These are phyloP conservation scores for Heterodera carotae DNA, from an alignment of 1,140 invertebrate genomes.

Conservation along the genomic window DNA sequence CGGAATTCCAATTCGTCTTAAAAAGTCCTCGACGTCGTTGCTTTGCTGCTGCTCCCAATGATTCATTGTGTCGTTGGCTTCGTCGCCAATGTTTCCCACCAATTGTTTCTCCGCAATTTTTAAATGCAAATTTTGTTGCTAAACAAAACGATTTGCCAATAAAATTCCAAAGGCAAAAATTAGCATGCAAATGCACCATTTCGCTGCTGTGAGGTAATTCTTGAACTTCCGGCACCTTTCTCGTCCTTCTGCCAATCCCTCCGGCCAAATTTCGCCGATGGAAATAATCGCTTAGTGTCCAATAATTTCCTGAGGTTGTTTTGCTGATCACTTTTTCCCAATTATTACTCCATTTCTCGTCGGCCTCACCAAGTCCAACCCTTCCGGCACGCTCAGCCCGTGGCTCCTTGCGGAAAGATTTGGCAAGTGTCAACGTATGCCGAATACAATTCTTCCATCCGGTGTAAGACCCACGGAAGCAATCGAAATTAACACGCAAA, in stretches of 20 bases:
- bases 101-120: not conserved
- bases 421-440: not conserved
- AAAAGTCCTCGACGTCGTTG: not conserved
- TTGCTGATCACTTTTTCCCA: not conserved
- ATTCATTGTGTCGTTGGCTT: not conserved
- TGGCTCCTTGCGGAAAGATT: not conserved
- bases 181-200: not conserved
- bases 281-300: not conserved
- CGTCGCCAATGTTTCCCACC: not conserved
- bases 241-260: not conserved
- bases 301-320: not conserved
- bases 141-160: no score
- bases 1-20: not conserved
- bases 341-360: not conserved
- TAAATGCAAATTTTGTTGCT: not conserved
- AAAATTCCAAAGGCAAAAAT: no score
- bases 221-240: not conserved
- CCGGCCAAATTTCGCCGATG: not conserved
- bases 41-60: not conserved
- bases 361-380: not conserved
- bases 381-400: not conserved
- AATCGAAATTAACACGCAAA: not conserved
- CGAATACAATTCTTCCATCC: conserved; percentile 1
- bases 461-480: not conserved
- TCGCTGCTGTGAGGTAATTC: not conserved